phyloP scores from a whole-genome alignment of 2,888 invertebrate genomes.

The Vesta saturnalis region DNA sequence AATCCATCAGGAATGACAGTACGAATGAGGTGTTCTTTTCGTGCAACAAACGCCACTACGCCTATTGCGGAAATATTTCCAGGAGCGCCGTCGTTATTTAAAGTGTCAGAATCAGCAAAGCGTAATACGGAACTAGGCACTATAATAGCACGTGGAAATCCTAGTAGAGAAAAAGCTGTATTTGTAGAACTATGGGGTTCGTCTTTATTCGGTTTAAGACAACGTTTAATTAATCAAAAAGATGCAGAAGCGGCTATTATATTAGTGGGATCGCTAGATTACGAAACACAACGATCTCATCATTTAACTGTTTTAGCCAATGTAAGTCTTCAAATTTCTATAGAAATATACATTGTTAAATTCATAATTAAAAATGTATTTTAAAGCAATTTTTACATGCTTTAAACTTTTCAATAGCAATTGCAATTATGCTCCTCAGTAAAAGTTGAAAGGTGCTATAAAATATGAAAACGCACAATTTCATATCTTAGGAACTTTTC shows the following conservation, averaged over 20 bases:
- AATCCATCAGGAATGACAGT: conserved; percentile 75
- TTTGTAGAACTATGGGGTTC: conserved; percentile 87
- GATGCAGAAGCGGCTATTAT: conserved; percentile 84
- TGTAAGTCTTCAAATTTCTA: conserved; percentile 67
- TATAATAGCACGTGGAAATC: conserved; percentile 83
- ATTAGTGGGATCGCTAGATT: conserved; percentile 82
- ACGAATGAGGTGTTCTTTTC: conserved; percentile 39
- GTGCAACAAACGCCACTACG: conserved; percentile 84
- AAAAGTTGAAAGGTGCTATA: too few relatives aligned
- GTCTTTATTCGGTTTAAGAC: conserved; percentile 80
- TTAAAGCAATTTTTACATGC: too few relatives aligned
- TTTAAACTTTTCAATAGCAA: too few relatives aligned
- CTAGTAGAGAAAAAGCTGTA: conserved; percentile 78
- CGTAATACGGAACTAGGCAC: conserved; percentile 85
- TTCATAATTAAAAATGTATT: too few relatives aligned
- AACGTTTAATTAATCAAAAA: conserved; percentile 77
- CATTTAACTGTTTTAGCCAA: conserved; percentile 87
- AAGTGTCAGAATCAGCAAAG: conserved; percentile 57
- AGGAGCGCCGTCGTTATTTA: conserved; percentile 67
- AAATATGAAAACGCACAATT: too few relatives aligned
- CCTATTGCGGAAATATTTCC: conserved; percentile 86
- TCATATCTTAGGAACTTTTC: too few relatives aligned
- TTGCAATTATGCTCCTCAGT: too few relatives aligned
- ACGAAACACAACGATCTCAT: conserved; percentile 89
- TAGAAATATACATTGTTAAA: background rate